Conservation (phyloP, 2,797 vertebrate genomes). For the Lates japonicus region DNA sequence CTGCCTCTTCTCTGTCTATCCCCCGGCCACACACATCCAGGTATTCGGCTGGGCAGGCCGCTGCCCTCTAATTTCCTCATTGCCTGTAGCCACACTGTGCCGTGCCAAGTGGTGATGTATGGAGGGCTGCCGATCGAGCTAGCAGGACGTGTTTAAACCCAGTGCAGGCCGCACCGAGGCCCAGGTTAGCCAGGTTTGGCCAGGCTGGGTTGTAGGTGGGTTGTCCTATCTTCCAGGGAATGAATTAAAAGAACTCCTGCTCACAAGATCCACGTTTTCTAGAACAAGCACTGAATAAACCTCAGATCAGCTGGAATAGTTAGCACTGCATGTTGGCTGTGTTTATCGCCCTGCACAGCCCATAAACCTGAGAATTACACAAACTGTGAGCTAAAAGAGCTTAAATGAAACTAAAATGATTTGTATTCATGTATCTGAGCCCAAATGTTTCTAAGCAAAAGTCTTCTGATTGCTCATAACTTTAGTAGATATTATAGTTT, state of each 20-base stretch:
- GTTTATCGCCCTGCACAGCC: too few species aligned
- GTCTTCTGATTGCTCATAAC: background rate
- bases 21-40: conserved; percentile 51
- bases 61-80: conserved; percentile 64
- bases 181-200: background rate
- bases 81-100: conserved; percentile 51
- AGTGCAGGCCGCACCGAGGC: conserved; percentile 32
- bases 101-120: conserved; percentile 66
- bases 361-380: background rate
- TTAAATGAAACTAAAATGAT: background rate
- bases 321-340: background rate
- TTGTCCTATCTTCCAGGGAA: conserved; percentile 16
- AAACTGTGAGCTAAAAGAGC: background rate
- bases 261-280: conserved; percentile 9
- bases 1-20: conserved; percentile 7
- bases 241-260: conserved; percentile 24
- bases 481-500: background rate
- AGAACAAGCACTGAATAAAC: background rate
- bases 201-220: background rate
- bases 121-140: conserved; percentile 1
- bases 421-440: too few species aligned
- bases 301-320: too few species aligned
- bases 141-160: conserved; percentile 56
- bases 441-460: background rate
- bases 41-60: conserved; percentile 58